Percentiles rank a stretch among this genome's conserved stretches.
Evolutionary conservation across 2,113 vertebrate genomes (phyloP).

Genomic region (Tauraco erythrolophus): DNA sequence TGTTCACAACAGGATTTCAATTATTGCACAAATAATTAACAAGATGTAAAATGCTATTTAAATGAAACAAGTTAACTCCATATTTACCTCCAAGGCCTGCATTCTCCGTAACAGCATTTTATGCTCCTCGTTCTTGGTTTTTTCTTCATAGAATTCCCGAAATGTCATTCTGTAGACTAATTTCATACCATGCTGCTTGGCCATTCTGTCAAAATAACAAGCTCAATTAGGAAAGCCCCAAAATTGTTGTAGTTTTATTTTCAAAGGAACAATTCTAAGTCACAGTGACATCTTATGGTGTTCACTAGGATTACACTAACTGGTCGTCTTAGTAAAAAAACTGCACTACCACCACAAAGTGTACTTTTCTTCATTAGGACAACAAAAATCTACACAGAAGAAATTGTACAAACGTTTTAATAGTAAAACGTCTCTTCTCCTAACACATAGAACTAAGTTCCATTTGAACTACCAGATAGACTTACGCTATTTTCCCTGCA

Average conservation of each 20-base stretch:
- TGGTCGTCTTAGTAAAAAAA: neutral
- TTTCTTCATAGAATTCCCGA: conserved; percentile 91
- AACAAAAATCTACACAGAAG: neutral
- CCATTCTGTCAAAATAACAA: conserved; percentile 85
- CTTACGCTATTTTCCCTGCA: neutral
- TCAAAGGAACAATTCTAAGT: neutral
- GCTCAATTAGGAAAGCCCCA: neutral
- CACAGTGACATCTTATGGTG: conserved; percentile 62
- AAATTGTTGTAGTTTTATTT: neutral
- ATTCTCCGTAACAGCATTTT: conserved; percentile 90
- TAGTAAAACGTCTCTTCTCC: neutral
- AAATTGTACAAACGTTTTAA: neutral
- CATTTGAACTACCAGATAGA: neutral
- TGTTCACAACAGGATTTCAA: neutral
- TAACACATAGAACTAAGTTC: neutral
- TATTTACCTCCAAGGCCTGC: conserved; percentile 89
- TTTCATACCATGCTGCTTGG: conserved; percentile 92
- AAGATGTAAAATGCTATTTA: neutral
- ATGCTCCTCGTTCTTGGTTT: conserved; percentile 87
- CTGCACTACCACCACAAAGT: neutral
- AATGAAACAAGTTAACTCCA: neutral
- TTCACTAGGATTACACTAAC: conserved; percentile 8
- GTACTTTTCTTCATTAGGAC: neutral
- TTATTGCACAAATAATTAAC: neutral
- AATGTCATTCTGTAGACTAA: conserved; percentile 91